Percentiles rank a stretch among this genome's conserved stretches.
These are phyloP conservation scores for Brachionus plicatilis DNA, from an alignment of 1,140 invertebrate genomes.

Conservation along the genomic window DNA sequence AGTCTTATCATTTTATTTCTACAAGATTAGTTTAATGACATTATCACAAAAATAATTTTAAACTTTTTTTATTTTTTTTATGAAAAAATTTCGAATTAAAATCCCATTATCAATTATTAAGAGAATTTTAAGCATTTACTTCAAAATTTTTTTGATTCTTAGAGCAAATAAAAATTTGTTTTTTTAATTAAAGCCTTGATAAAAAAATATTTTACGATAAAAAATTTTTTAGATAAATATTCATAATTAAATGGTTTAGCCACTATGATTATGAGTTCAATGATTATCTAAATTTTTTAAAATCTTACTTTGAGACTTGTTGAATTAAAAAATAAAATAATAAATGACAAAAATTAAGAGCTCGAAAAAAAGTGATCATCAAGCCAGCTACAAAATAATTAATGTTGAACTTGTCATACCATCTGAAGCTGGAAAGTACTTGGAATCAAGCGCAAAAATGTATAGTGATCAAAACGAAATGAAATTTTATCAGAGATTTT, in stretches of 20 bases:
- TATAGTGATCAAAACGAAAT: neutral
- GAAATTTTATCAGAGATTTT: slow-evolving; percentile 5
- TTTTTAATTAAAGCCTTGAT: neutral
- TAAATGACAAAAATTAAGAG: neutral
- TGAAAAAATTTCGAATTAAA: neutral
- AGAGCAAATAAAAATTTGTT: neutral
- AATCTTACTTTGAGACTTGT: neutral
- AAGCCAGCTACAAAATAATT: neutral
- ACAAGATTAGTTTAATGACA: neutral
- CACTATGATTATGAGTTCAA: too few relatives aligned
- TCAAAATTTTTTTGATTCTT: neutral
- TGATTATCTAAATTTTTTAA: too few relatives aligned
- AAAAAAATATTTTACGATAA: neutral
- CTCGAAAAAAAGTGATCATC: neutral
- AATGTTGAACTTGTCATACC: neutral
- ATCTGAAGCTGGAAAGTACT: neutral
- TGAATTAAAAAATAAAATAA: neutral
- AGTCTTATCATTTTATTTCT: neutral
- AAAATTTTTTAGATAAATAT: neutral
- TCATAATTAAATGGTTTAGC: neutral
- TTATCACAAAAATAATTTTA: neutral
- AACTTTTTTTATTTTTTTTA: neutral
- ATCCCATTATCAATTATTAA: neutral
- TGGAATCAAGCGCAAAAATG: neutral
- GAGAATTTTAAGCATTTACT: neutral